Percentiles rank a stretch among this genome's conserved stretches.
Conservation (phyloP, 2,113 vertebrate species). For the Sinocyclocheilus anshuiensis region DNA sequence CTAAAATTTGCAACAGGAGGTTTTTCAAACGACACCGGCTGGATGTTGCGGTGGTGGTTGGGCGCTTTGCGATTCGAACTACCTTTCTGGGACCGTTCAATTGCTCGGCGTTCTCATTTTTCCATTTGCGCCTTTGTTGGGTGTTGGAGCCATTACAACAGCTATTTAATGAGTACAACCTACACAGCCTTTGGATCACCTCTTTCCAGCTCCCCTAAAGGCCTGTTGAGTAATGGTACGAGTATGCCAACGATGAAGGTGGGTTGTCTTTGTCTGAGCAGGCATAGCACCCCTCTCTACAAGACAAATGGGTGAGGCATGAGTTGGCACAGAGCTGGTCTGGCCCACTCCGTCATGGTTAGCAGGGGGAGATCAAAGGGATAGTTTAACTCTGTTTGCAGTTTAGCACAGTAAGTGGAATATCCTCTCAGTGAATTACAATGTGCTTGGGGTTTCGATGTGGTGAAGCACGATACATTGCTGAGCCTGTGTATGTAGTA, state of each 20-base stretch:
- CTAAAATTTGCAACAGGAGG: constrained; percentile 50
- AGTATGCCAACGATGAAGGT: constrained; percentile 30
- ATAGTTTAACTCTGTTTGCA: constrained; percentile 38
- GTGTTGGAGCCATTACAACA: constrained; percentile 49
- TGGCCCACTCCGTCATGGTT: constrained; percentile 36
- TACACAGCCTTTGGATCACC: constrained; percentile 45
- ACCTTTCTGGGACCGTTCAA: constrained; percentile 25
- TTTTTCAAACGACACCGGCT: constrained; percentile 39
- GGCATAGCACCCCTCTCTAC: constrained; percentile 26
- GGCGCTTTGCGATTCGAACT: background rate
- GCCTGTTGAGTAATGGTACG: constrained; percentile 38
- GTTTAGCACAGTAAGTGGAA: constrained; percentile 19
- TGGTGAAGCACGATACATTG: constrained; percentile 33
- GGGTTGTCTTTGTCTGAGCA: constrained; percentile 31
- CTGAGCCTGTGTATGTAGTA: constrained; percentile 15
- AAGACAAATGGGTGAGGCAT: constrained; percentile 50
- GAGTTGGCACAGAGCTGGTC: constrained; percentile 39
- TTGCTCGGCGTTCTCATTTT: constrained; percentile 55
- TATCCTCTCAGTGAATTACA: constrained; percentile 44
- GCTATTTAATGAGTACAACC: constrained; percentile 54
- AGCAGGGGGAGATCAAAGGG: constrained; percentile 45
- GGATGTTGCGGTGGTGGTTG: constrained; percentile 10
- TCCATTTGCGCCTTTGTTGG: constrained; percentile 54
- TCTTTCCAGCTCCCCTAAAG: constrained; percentile 17
- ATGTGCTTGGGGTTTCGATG: constrained; percentile 36